Conservation (phyloP, 2,113 vertebrate genomes). For the Cathartes aura region DNA sequence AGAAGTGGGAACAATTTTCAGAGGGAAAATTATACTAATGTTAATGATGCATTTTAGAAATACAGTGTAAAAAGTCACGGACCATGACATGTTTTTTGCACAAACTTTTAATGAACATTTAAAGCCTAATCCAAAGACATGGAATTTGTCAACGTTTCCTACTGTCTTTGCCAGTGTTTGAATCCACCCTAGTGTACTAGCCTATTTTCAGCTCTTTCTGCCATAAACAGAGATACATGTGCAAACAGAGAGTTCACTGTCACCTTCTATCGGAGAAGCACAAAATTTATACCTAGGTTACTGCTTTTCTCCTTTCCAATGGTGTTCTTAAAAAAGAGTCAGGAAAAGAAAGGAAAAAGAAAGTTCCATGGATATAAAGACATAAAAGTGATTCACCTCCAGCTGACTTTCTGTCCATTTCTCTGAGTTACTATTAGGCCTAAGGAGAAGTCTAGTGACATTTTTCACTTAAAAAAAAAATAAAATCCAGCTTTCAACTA, state of each 20-base stretch:
- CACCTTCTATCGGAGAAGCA: background rate
- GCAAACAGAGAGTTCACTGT: background rate
- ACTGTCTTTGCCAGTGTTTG: background rate
- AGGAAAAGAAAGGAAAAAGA: background rate
- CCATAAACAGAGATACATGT: background rate
- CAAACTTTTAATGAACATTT: background rate
- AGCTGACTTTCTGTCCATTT: background rate
- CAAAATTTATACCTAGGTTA: background rate
- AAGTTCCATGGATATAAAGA: background rate
- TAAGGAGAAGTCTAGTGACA: background rate
- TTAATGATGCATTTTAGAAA: background rate
- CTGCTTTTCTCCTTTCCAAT: background rate
- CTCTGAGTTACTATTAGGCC: background rate
- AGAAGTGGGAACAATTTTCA: background rate
- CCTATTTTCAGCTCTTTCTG: background rate
- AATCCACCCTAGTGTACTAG: background rate
- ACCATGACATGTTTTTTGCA: background rate
- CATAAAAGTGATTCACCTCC: background rate
- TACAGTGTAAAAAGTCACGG: background rate
- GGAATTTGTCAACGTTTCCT: background rate
- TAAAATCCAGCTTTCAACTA: background rate
- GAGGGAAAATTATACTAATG: background rate
- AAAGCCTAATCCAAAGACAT: background rate
- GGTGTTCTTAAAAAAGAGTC: background rate
- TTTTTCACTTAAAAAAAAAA: background rate